Percentiles rank a stretch among this genome's conserved stretches.
phyloP scores from a whole-genome alignment of 1,140 invertebrate species.

The Dreissena polymorpha region DNA sequence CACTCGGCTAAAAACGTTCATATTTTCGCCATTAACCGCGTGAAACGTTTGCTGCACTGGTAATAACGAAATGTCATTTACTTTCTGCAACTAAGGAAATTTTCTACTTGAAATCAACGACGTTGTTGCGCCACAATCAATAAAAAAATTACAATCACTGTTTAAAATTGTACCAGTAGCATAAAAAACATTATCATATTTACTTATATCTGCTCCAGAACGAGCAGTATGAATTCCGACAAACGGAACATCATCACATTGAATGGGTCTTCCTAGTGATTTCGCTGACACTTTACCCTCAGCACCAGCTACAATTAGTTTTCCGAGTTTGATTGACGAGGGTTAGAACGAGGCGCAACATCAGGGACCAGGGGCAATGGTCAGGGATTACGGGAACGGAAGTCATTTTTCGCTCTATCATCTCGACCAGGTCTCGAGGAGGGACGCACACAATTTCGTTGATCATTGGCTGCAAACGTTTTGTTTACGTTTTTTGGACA shows the following conservation, averaged over 20 bases:
- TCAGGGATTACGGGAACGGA: not conserved
- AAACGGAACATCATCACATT: not conserved
- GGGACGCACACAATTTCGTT: not conserved
- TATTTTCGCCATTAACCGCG: not conserved
- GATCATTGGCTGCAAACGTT: not conserved
- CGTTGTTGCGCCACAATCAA: slow-evolving; percentile 12
- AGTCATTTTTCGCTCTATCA: not conserved
- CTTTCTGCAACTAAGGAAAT: not conserved
- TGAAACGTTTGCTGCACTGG: not conserved
- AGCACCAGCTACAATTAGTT: slow-evolving; percentile 1
- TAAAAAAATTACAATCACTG: not conserved
- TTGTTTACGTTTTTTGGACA: not conserved
- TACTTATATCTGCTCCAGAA: not conserved
- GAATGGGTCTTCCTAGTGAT: not conserved
- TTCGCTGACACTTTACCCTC: not conserved
- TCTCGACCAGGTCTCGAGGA: not conserved
- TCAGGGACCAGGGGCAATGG: not conserved
- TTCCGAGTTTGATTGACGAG: not conserved
- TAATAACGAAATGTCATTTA: not conserved
- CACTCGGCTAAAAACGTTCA: not conserved
- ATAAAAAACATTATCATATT: slow-evolving; percentile 6
- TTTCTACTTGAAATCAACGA: not conserved
- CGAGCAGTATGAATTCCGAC: slow-evolving; percentile 5
- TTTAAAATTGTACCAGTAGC: not conserved
- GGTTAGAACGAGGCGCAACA: not conserved